phyloP scores from a whole-genome alignment of 1,140 invertebrate species.

The Brachionus sp. region DNA sequence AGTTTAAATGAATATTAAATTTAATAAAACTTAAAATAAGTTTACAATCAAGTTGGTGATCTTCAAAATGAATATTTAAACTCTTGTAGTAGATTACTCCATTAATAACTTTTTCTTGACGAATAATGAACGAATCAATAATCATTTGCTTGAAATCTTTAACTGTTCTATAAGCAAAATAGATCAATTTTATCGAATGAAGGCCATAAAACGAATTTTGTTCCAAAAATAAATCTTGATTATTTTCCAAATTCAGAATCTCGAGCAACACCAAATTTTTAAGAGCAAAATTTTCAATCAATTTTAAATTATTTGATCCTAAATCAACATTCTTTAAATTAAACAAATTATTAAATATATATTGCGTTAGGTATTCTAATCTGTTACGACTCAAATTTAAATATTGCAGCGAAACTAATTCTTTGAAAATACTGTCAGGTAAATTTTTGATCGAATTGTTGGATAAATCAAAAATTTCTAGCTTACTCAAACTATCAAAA shows the following conservation, averaged over 20 bases:
- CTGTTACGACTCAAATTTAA: constrained; percentile 12
- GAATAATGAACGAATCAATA: background rate
- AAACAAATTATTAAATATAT: background rate
- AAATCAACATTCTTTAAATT: background rate
- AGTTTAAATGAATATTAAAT: background rate
- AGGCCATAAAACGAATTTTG: background rate
- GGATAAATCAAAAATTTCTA: background rate
- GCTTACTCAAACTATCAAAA: background rate
- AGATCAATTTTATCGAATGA: background rate
- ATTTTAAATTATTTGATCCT: background rate
- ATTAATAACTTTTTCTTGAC: background rate
- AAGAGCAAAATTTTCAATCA: background rate
- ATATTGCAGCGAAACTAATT: background rate
- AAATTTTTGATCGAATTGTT: background rate
- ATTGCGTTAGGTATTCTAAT: background rate
- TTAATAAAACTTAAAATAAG: background rate
- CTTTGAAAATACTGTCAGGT: background rate
- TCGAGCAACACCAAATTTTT: background rate
- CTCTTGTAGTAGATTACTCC: background rate
- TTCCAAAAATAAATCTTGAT: background rate
- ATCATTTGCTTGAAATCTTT: background rate
- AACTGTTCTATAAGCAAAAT: background rate
- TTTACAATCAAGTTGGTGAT: background rate
- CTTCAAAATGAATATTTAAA: background rate
- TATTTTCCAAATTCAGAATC: background rate